Base-by-base conservation (phyloP, 1,140 invertebrate genomes). In the Rhopalosiphum maidis region DNA sequence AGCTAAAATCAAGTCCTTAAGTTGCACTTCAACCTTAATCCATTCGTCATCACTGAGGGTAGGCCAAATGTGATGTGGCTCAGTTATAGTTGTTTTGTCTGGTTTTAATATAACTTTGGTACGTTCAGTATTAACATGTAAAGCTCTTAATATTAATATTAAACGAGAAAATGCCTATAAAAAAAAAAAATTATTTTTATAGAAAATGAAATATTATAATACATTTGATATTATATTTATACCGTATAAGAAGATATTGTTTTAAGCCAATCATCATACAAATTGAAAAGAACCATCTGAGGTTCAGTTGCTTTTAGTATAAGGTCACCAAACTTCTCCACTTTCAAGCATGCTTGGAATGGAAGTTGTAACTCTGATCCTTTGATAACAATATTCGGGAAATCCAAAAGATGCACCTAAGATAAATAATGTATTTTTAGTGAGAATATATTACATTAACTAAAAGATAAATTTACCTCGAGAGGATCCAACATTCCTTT, bases 361-460 rank as follows among this genome's bases (percentile, higher is more conserved):
- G 99, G 99, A 94, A 99, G 95, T 95, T 99, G 99, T 90, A 99
- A 95, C 95, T 99, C 99, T 6, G 99, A 99, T 25, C 94, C 99
- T 95, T 99, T 99, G 95, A 99, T 99, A 30, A 99, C 99, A 95
- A 99, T 99, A 95, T 99, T 99, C 0, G 99, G 99, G 96, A 99
- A 99, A 96, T 99, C 99, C 1, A 99, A 96, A 94, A 99, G 97
- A 96, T 99, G 99, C 46, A 99, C 98, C 95, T 95, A 82, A 92
- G 90, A 94, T 93, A 93, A 37, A 54, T 1, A 93, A 43, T 83
- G 51, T 94, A 37, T 41, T n/a, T 15, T 85, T 23, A 90, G 37
- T 43, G 9, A 93, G 9, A 21, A 87, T 48, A 5, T 7, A 6
- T 46, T 41, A 22, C 48, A 87, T 46, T 15, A 18, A 30, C 43